phyloP scores from a whole-genome alignment of 2,888 invertebrate genomes.

The Dendrolimus houi region DNA sequence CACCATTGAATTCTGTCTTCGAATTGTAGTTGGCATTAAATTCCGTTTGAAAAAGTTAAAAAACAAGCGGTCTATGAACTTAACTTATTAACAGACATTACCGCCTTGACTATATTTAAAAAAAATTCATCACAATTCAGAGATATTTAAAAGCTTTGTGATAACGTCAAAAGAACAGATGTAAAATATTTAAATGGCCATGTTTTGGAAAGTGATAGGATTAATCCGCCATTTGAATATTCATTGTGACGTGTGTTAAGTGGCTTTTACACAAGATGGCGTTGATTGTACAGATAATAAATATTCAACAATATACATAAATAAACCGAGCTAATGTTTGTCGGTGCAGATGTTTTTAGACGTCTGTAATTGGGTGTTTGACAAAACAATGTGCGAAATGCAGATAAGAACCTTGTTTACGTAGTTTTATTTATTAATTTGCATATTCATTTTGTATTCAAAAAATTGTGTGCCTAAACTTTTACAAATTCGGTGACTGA shows the following conservation, averaged over 20 bases:
- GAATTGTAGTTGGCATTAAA: too few species aligned
- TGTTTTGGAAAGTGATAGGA: background rate
- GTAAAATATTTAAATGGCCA: slow-evolving; percentile 1
- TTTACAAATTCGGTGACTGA: too few species aligned
- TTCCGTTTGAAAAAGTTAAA: too few species aligned
- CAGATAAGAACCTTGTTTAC: too few species aligned
- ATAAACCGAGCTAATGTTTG: background rate
- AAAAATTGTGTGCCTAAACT: too few species aligned
- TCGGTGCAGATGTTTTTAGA: slow-evolving; percentile 1
- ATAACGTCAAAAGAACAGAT: background rate
- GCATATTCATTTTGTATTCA: too few species aligned
- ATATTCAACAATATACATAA: background rate
- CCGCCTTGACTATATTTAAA: too few species aligned
- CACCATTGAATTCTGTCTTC: too few species aligned
- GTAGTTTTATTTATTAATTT: too few species aligned
- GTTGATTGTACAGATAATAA: background rate
- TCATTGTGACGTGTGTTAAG: background rate
- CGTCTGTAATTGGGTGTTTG: slow-evolving; percentile 6
- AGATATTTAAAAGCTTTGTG: slow-evolving; percentile 2
- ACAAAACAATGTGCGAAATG: background rate
- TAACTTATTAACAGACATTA: too few species aligned
- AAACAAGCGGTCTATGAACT: too few species aligned
- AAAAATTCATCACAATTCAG: background rate
- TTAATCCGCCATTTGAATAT: background rate
- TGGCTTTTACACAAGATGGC: background rate